Base-by-base conservation (phyloP, 2,888 invertebrate genomes). In the Macrophya alboannulata region DNA sequence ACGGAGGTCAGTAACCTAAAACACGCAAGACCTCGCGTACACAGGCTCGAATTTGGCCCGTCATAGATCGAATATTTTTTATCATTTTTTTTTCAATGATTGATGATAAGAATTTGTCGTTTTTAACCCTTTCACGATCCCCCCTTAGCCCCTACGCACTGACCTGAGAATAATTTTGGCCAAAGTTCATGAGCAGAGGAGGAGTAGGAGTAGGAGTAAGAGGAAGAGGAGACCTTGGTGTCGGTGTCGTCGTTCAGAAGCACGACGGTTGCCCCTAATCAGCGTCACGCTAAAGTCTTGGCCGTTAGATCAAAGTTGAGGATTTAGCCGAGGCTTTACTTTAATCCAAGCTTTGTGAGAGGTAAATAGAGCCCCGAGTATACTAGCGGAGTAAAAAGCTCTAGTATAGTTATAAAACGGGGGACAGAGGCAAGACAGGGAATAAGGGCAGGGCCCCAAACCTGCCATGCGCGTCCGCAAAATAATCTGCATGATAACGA, bases 221-320 rank as follows among this genome's bases (percentile, higher is more conserved):
- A 2, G 31, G 3, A 3, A 31, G 31, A 31, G 31, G 31, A 31
- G 31, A 2, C 31, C 31, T 37, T 12, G 48, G 43, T 21, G n/a
- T 37, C 79, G 31, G 17, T 15, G 40, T 40, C 79, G 79, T 79
- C 79, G 79, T 79, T 79, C 48, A 59, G 81, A 0, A 59, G 81
- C 21, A 21, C 10, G 21, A 21, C 59, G 43, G 79, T 62, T 59
- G 43, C 62, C 81, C 62, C 62, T 81, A 81, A 81, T 81, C 81
- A 81, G 81, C 81, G 81, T 81, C 81, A 81, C 81, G 62, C 81
- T 81, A 81, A 81, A 81, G 81, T 81, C 81, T 81, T 81, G 62
- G 62, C 81, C 81, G 51, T 81, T 81, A 81, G 81, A 81, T 81
- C 81, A 81, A 81, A 81, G 81, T 81, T 81, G 12, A 81, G 81